Base-by-base conservation (phyloP, 2,888 invertebrate species). In the Heptascelio sp. region DNA sequence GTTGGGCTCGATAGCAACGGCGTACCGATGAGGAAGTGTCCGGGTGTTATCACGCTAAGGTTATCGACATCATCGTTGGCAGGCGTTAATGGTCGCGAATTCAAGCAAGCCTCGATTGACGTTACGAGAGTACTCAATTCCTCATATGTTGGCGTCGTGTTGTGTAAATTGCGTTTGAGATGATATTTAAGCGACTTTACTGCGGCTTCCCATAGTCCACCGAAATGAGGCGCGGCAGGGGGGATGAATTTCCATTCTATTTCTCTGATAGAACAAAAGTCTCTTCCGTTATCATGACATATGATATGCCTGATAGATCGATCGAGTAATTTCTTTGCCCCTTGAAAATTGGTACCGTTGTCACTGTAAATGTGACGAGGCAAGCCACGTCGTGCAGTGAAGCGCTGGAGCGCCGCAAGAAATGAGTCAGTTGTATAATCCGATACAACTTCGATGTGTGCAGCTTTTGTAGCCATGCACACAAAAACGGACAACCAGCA, bases 401-500 rank as follows among this genome's bases (percentile, higher is more conserved):
- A 77, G 68, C 46, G 53, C 26, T 40, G 43, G 21, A 15, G 30
- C 6, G 5, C 26, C 9, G 1, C 51, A 34, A n/a, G 4, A 13
- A 51, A 51, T 17, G 23, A 17, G 3, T 3, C 23, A 17, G 51
- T 21, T 17, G 51, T 19, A 11, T 51, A 51, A 11, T 51, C 51
- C 19, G 19, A 19, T 3, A 51, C 51, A 4, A 51, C 4, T 19
- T 51, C 51, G n/a, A 89, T 23, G 51, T 90, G 88, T 0, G 88
- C 51, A 0, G 89, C 89, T 40, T 86, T 84, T 0, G 84, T 87
- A 0, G 84, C 34, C 2, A 90, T 59, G 51, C 89, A 90, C 0
- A 89, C 83, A 55, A 89, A 90, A 8, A 88, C 1, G 0, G 83
- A 81, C 3, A 90, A 53, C 43, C 88, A 90, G 19, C 21, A 17